These are phyloP conservation scores for Pyrocephalus nanus DNA, from an alignment of 2,797 vertebrate genomes.

Conservation along the genomic window DNA sequence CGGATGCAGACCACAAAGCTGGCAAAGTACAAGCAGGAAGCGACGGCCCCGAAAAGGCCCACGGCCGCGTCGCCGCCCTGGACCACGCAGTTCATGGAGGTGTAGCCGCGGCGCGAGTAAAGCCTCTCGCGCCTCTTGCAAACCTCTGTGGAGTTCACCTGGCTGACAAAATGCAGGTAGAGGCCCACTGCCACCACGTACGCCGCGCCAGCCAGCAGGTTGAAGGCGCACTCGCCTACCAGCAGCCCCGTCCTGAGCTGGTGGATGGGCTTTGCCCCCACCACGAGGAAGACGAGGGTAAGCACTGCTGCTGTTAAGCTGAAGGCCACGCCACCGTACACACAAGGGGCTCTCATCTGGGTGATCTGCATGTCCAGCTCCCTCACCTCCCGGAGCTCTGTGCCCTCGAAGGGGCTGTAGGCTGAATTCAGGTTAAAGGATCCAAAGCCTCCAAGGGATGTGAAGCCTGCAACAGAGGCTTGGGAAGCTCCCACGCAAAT, in stretches of 20 bases:
- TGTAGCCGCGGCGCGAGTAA: constrained; percentile 87
- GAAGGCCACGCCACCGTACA: constrained; percentile 85
- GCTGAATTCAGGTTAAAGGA: constrained; percentile 78
- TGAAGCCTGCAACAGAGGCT: constrained; percentile 81
- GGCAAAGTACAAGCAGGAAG: constrained; percentile 81
- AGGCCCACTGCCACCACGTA: constrained; percentile 85
- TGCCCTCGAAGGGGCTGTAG: constrained; percentile 85
- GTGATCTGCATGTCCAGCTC: constrained; percentile 87
- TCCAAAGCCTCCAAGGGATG: constrained; percentile 70
- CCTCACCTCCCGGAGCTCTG: constrained; percentile 81
- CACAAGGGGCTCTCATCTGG: constrained; percentile 87
- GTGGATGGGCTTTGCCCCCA: constrained; percentile 82
- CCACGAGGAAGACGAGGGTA: constrained; percentile 84
- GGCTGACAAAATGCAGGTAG: constrained; percentile 86
- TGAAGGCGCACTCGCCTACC: constrained; percentile 80
- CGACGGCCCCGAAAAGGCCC: constrained; percentile 86
- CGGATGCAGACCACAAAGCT: constrained; percentile 74
- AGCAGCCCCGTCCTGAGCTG: constrained; percentile 72
- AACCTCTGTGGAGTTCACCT: constrained; percentile 86
- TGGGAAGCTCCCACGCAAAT: constrained; percentile 85
- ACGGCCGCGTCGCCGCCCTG: constrained; percentile 88
- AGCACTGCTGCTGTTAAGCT: constrained; percentile 75
- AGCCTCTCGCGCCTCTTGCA: constrained; percentile 83
- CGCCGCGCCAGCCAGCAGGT: constrained; percentile 72
- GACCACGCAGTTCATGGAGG: constrained; percentile 91